Conservation (phyloP, 2,797 vertebrate genomes). For the Danio tinwini region DNA sequence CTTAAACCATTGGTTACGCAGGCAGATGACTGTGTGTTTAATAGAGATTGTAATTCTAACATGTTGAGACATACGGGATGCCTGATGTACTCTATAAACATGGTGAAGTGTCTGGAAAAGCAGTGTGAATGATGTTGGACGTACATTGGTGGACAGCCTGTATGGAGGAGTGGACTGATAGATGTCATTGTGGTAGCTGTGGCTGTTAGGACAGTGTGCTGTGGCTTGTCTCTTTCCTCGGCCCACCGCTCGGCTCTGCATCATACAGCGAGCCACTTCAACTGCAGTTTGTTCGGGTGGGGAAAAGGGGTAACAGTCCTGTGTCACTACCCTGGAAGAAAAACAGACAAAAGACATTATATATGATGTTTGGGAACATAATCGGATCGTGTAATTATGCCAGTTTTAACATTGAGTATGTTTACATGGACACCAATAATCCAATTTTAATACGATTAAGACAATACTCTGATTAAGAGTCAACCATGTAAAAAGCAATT, state of each 20-base stretch:
- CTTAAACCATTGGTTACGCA: background rate
- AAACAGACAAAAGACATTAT: background rate
- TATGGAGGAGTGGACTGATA: slow-evolving; percentile 92
- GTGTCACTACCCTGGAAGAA: slow-evolving; percentile 88
- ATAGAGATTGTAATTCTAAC: background rate
- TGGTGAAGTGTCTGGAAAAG: background rate
- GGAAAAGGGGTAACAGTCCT: slow-evolving; percentile 90
- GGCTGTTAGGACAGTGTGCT: slow-evolving; percentile 85
- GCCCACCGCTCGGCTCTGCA: slow-evolving; percentile 91
- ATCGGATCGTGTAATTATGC: too few species aligned
- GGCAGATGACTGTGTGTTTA: slow-evolving; percentile 14
- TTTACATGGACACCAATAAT: too few species aligned
- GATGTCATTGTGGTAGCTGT: slow-evolving; percentile 87
- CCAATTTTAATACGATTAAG: too few species aligned
- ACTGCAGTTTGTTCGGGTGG: slow-evolving; percentile 71
- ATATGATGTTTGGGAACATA: background rate
- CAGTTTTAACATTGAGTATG: too few species aligned
- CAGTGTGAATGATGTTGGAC: slow-evolving; percentile 11
- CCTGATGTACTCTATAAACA: background rate
- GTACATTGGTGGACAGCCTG: slow-evolving; percentile 80
- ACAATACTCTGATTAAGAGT: too few species aligned
- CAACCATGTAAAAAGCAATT: too few species aligned
- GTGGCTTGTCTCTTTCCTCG: slow-evolving; percentile 91
- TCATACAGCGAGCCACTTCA: slow-evolving; percentile 85
- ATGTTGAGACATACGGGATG: background rate